These are phyloP conservation scores for Sinelater perroti DNA, from an alignment of 2,888 invertebrate genomes.

Conservation along the genomic window DNA sequence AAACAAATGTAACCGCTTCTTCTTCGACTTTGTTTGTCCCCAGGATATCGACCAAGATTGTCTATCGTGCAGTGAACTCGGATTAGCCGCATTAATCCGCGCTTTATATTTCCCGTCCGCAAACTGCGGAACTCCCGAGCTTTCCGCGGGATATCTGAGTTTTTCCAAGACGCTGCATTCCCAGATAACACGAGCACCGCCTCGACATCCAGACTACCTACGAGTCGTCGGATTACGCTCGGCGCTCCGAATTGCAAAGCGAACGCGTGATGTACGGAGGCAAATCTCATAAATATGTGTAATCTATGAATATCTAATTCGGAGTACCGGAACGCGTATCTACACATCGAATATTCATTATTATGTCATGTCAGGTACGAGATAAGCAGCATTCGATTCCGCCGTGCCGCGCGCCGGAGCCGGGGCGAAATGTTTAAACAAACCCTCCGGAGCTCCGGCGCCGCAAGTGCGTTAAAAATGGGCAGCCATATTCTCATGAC, in stretches of 20 bases:
- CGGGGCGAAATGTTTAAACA: too few relatives aligned
- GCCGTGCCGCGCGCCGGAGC: too few relatives aligned
- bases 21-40: too few relatives aligned
- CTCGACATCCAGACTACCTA: constrained; percentile 6
- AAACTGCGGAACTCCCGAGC: background rate
- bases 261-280: constrained; percentile 11
- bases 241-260: constrained; percentile 5
- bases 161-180: background rate
- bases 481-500: background rate
- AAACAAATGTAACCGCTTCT: too few relatives aligned
- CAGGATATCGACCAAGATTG: too few relatives aligned
- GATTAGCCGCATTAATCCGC: too few relatives aligned
- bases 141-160: background rate
- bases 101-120: too few relatives aligned
- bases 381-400: background rate
- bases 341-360: constrained; percentile 16
- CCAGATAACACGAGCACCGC: background rate
- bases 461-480: background rate
- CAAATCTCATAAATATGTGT: constrained; percentile 25
- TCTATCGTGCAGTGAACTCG: too few relatives aligned
- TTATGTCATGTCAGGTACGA: constrained; percentile 7
- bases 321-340: constrained; percentile 8
- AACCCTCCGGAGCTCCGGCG: too few relatives aligned
- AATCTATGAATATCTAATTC: constrained; percentile 25
- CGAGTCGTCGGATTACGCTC: constrained; percentile 8